Percentiles rank a stretch among this genome's conserved stretches.
Evolutionary conservation across 1,140 invertebrate genomes (phyloP).

Genomic region (Drosophila oshimai): DNA sequence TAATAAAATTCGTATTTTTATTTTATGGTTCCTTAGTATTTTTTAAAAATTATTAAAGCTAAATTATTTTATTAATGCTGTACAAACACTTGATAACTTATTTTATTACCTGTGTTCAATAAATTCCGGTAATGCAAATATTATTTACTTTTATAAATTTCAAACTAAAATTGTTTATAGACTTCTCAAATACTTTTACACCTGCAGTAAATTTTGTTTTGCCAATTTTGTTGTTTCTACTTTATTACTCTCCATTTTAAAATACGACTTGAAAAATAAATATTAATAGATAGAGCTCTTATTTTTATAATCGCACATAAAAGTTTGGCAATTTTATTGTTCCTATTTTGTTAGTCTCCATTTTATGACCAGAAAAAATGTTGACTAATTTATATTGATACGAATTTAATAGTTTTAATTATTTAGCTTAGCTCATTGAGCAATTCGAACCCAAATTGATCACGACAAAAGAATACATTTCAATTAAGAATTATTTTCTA

Average conservation of each 20-base stretch:
- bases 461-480: conserved; percentile 34
- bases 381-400: conserved; percentile 26
- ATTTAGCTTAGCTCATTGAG: conserved; percentile 13
- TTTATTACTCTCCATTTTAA: neutral
- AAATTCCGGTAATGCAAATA: too few species aligned
- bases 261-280: neutral
- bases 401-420: conserved; percentile 17
- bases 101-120: too few species aligned
- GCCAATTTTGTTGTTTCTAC: neutral
- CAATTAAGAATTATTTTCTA: conserved; percentile 26
- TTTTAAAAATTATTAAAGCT: too few species aligned
- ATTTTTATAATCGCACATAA: conserved; percentile 10
- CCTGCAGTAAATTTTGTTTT: neutral
- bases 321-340: conserved; percentile 1
- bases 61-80: too few species aligned
- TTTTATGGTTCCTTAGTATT: too few species aligned
- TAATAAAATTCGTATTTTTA: too few species aligned
- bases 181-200: neutral
- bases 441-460: conserved; percentile 14
- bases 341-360: conserved; percentile 1
- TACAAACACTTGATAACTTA: too few species aligned
- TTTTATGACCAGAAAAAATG: conserved; percentile 9
- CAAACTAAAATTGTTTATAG: too few species aligned
- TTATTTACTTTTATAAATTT: too few species aligned
- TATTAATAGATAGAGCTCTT: neutral